These are phyloP conservation scores for Prionace glauca DNA, from an alignment of 2,797 vertebrate genomes.

Conservation along the genomic window DNA sequence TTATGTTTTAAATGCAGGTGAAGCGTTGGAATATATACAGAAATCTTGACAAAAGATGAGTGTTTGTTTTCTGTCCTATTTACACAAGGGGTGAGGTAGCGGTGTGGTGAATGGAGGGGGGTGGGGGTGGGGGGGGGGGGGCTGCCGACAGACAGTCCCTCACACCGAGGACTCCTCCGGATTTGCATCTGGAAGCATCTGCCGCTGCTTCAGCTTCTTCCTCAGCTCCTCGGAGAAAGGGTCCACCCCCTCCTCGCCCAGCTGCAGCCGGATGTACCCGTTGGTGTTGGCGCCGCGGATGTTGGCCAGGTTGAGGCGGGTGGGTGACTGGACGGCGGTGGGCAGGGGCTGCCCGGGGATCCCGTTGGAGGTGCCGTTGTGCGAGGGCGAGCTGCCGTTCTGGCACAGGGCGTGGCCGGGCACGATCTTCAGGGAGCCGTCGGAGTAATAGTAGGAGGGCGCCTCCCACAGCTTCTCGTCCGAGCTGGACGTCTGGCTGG, in stretches of 20 bases:
- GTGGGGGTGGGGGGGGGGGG: background rate
- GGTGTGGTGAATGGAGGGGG: background rate
- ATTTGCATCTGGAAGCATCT: constrained; percentile 85
- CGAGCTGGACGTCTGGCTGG: constrained; percentile 74
- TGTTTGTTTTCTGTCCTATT: background rate
- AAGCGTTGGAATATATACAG: background rate
- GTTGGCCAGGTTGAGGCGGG: constrained; percentile 82
- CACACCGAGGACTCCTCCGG: constrained; percentile 95
- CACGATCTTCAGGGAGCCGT: constrained; percentile 92
- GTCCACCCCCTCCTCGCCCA: constrained; percentile 76
- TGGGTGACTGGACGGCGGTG: constrained; percentile 77
- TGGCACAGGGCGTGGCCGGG: constrained; percentile 83
- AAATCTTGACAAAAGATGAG: background rate
- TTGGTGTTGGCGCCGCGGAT: constrained; percentile 83
- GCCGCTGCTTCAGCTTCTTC: constrained; percentile 88
- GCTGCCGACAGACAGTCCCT: background rate
- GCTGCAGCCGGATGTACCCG: constrained; percentile 85
- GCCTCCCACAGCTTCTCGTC: constrained; percentile 96
- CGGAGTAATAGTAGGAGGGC: constrained; percentile 86
- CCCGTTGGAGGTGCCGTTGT: constrained; percentile 52
- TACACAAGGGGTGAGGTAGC: constrained; percentile 19
- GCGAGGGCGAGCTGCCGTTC: constrained; percentile 52
- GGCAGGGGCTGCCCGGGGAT: constrained; percentile 79
- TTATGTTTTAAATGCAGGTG: background rate
- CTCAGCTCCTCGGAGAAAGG: constrained; percentile 85